phyloP scores from a whole-genome alignment of 2,113 vertebrate species.

The Archilochus colubris region DNA sequence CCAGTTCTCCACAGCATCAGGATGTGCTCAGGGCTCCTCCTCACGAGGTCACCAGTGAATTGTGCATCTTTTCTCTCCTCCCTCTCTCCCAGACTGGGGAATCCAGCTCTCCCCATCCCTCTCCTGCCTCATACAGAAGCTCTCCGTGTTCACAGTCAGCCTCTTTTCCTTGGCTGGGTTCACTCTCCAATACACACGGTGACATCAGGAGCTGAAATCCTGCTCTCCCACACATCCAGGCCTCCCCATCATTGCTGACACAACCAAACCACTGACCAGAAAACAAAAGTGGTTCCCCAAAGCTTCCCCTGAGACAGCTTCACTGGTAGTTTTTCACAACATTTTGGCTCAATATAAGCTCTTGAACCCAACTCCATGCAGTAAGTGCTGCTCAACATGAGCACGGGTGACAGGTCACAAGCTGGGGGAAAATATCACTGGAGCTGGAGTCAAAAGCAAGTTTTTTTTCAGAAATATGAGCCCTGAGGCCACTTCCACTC shows the following conservation, averaged over 20 bases:
- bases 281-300: not conserved
- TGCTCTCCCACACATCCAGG: not conserved
- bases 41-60: not conserved
- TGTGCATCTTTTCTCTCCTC: not conserved
- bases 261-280: not conserved
- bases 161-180: not conserved
- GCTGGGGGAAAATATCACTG: not conserved
- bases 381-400: not conserved
- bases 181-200: not conserved
- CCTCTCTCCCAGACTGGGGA: too few relatives aligned
- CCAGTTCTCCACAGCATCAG: not conserved
- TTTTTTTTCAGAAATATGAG: not conserved
- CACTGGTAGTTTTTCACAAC: not conserved
- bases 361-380: not conserved
- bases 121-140: not conserved
- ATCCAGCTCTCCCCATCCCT: not conserved
- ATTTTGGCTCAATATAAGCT: not conserved
- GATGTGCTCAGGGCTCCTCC: not conserved
- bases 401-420: not conserved
- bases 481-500: not conserved
- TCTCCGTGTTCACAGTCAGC: not conserved
- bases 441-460: not conserved
- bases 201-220: not conserved
- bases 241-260: not conserved
- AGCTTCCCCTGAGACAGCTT: not conserved